Conservation (phyloP, 2,113 vertebrate species). For the Erinaceus europaeus region DNA sequence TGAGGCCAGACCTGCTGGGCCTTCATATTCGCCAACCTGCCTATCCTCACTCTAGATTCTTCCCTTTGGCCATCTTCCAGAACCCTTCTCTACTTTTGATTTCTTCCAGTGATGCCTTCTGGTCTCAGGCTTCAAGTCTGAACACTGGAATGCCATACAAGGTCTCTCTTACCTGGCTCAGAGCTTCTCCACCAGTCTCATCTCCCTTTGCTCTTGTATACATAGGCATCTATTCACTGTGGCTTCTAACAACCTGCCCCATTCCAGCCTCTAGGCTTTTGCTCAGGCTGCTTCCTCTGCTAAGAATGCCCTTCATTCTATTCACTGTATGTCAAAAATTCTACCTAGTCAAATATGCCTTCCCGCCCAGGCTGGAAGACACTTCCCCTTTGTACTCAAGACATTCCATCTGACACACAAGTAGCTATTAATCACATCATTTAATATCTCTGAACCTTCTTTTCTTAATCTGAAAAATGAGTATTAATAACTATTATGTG, state of each 20-base stretch:
- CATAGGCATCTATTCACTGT: not conserved
- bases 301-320: not conserved
- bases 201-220: not conserved
- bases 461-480: not conserved
- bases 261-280: not conserved
- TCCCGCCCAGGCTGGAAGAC: not conserved
- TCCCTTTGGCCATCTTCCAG: not conserved
- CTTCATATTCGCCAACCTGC: too few species aligned
- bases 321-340: not conserved
- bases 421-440: not conserved
- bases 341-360: not conserved
- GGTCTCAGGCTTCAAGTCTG: not conserved
- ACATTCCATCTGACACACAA: not conserved
- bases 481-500: not conserved
- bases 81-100: not conserved
- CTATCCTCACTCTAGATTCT: not conserved
- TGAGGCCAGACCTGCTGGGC: not conserved
- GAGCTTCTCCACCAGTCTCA: not conserved
- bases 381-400: not conserved
- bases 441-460: not conserved
- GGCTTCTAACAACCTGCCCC: not conserved
- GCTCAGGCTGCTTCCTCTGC: not conserved
- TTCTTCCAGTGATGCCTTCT: not conserved
- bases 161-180: not conserved
- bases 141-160: not conserved